Conservation (phyloP, 2,113 vertebrate genomes). For the Phaetusa simplex region DNA sequence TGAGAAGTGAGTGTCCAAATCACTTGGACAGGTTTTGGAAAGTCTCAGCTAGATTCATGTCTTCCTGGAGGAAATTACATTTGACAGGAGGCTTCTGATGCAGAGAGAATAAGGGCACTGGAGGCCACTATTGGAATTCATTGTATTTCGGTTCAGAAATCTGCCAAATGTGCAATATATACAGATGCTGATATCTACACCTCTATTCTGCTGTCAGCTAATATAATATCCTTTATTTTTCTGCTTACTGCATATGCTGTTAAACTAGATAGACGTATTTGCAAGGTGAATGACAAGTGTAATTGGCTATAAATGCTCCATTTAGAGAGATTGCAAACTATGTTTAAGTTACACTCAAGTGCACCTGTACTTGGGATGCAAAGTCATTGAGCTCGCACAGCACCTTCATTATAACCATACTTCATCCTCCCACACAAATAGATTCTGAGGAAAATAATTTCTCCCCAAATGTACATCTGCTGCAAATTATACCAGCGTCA, state of each 20-base stretch:
- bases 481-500: constrained; percentile 34
- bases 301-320: constrained; percentile 66
- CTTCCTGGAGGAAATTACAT: constrained; percentile 11
- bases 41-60: constrained; percentile 11
- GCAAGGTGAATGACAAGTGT: constrained; percentile 67
- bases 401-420: constrained; percentile 58
- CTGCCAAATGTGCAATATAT: background rate
- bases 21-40: constrained; percentile 52
- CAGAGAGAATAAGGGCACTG: background rate
- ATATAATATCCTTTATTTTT: constrained; percentile 41
- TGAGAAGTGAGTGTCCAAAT: constrained; percentile 59
- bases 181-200: background rate
- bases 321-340: constrained; percentile 67
- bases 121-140: background rate
- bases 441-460: constrained; percentile 58
- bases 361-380: constrained; percentile 67
- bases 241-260: constrained; percentile 46
- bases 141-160: background rate
- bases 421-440: constrained; percentile 68
- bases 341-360: constrained; percentile 68
- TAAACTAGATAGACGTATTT: constrained; percentile 51
- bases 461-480: constrained; percentile 65
- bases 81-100: constrained; percentile 57
- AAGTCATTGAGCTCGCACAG: constrained; percentile 53
- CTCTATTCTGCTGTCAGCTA: constrained; percentile 33